phyloP scores from a whole-genome alignment of 2,888 invertebrate genomes.

The Lysandra bellargus region DNA sequence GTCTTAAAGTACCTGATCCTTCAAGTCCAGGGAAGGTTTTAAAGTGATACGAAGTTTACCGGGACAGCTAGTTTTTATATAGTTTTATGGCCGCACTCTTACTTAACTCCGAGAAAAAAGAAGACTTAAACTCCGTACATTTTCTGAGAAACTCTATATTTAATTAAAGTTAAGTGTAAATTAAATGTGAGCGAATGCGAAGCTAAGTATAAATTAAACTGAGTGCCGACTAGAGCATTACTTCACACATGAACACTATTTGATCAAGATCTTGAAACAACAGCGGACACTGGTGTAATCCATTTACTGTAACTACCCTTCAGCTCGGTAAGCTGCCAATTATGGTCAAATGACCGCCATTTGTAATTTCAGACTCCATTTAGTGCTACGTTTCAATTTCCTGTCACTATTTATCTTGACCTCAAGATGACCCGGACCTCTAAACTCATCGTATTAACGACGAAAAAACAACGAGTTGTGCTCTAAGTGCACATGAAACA shows the following conservation, averaged over 20 bases:
- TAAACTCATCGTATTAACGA: too few species aligned
- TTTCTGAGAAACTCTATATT: not conserved
- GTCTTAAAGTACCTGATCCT: too few species aligned
- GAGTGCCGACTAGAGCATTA: not conserved
- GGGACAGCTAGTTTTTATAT: too few species aligned
- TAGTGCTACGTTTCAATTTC: not conserved
- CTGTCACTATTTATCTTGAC: not conserved
- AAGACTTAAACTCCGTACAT: not conserved
- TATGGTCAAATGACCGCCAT: not conserved
- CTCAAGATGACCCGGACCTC: not conserved
- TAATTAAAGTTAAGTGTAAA: not conserved
- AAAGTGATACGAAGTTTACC: too few species aligned
- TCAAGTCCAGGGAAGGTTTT: too few species aligned
- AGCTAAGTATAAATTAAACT: too few species aligned
- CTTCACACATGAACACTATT: not conserved
- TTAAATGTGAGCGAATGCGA: too few species aligned
- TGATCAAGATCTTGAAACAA: not conserved
- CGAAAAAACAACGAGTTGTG: too few species aligned
- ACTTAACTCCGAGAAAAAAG: not conserved
- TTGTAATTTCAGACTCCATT: not conserved
- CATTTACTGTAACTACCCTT: conserved; percentile 1
- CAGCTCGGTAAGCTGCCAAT: conserved; percentile 3
- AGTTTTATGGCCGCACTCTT: not conserved
- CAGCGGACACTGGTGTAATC: not conserved
- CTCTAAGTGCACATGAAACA: too few species aligned